Base-by-base conservation (phyloP, 2,113 vertebrate species). In the Tragulus kanchil region DNA sequence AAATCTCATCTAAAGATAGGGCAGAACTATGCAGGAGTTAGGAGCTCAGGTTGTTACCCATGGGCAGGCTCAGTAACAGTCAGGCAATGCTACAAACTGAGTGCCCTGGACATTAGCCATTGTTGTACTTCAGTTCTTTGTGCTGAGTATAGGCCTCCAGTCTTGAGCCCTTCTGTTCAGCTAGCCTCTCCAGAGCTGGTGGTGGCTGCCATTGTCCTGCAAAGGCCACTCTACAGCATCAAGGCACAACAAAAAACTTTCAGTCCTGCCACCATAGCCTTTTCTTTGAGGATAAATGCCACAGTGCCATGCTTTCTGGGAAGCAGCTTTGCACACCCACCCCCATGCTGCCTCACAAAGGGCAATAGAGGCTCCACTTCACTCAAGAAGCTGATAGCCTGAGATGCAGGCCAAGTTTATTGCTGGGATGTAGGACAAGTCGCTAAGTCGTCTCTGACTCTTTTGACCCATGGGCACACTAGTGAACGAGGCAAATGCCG, bases 271-370 rank as follows among this genome's bases (percentile, higher is more conserved):
- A 56, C 21, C n/a, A 62, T 19, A n/a, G 65, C 91, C 71, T 83
- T 94, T 81, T 65, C 81, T 87, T 16, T 48, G n/a, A 15, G 4
- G 19, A 94, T 82, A 95, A 94, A 97, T 56, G 23, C 67, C 58
- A 26, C 45, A 54, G 62, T 31, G 28, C 1, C 5, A 42, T 89
- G 86, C 96, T 98, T 98, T 98, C 97, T 92, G 79, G 89, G 96
- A 98, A 94, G 96, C 6, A 12, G 89, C 50, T 97, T 52, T 89
- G 96, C 52, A 59, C 59, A 5, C 77, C 42, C 78, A n/a, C n/a
- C n/a, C n/a, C n/a, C n/a, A n/a, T n/a, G n/a, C 36, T n/a, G 78
- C 42, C 62, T 61, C 67, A 5, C 7, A 78, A 31, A 54, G 52
- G 17, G 11, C 14, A 52, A 36, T 2, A 1, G 28, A 64, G 10